Conservation (phyloP, 2,797 vertebrate genomes). For the Otolemur crassicaudatus region DNA sequence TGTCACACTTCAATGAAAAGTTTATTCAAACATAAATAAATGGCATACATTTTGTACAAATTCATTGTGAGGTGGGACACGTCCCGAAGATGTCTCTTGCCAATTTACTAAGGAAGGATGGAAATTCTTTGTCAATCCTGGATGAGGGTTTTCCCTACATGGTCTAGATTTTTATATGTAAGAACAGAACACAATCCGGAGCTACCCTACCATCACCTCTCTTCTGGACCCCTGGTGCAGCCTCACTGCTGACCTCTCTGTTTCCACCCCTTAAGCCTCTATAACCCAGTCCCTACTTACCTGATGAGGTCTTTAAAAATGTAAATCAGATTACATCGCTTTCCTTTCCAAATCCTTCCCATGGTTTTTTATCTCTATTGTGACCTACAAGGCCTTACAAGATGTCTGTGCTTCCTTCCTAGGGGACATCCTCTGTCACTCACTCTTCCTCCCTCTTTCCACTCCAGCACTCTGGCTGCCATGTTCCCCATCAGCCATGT, state of each 20-base stretch:
- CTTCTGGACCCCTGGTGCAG: not conserved
- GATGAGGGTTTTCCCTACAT: not conserved
- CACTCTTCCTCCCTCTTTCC: not conserved
- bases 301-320: constrained; percentile 12
- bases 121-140: not conserved
- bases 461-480: not conserved
- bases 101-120: not conserved
- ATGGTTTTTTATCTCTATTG: not conserved
- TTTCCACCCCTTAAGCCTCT: not conserved
- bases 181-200: not conserved
- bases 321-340: not conserved
- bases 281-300: not conserved
- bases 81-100: not conserved
- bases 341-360: not conserved
- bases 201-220: not conserved
- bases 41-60: not conserved
- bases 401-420: not conserved
- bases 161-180: not conserved
- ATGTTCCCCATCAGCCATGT: not conserved
- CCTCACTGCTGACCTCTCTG: not conserved
- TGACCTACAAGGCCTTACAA: not conserved
- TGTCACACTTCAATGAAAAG: not conserved
- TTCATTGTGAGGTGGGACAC: not conserved
- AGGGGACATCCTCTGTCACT: not conserved
- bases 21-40: not conserved